Evolutionary conservation across 2,888 invertebrate genomes (phyloP).

Genomic region (Steinernema hermaphroditum): DNA sequence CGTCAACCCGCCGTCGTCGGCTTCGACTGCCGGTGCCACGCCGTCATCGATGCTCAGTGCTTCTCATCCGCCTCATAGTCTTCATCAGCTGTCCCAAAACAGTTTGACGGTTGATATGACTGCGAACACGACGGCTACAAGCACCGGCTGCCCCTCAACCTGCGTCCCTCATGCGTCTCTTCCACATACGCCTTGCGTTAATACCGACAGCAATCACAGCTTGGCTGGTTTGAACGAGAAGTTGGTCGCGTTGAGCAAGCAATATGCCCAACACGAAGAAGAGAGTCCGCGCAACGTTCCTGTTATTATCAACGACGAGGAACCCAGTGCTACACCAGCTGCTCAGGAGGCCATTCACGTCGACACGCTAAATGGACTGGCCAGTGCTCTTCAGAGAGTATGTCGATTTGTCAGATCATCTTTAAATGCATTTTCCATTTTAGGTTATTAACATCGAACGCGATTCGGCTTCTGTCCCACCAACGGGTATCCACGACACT

Average conservation of each 20-base stretch:
- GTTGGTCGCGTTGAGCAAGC: conserved; percentile 17
- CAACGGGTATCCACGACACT: conserved; percentile 29
- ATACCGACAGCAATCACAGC: conserved; percentile 25
- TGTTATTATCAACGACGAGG: not conserved
- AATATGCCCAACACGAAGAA: conserved; percentile 29
- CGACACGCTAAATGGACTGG: conserved; percentile 58
- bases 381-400: conserved; percentile 57
- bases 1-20: not conserved
- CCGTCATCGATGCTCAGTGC: conserved; percentile 7
- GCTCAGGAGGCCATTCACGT: conserved; percentile 48
- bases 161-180: conserved; percentile 23
- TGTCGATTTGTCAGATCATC: conserved; percentile 13
- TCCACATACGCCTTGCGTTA: conserved; percentile 31
- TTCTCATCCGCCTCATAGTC: not conserved
- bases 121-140: not conserved
- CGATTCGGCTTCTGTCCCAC: conserved; percentile 50
- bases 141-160: conserved; percentile 18
- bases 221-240: conserved; percentile 30
- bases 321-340: conserved; percentile 1
- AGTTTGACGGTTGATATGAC: not conserved
- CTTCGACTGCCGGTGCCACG: conserved; percentile 2
- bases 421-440: not conserved
- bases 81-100: conserved; percentile 1
- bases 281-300: conserved; percentile 27
- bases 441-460: conserved; percentile 54